phyloP scores from a whole-genome alignment of 1,140 invertebrate species.

The Meloidogyne floridensis region DNA sequence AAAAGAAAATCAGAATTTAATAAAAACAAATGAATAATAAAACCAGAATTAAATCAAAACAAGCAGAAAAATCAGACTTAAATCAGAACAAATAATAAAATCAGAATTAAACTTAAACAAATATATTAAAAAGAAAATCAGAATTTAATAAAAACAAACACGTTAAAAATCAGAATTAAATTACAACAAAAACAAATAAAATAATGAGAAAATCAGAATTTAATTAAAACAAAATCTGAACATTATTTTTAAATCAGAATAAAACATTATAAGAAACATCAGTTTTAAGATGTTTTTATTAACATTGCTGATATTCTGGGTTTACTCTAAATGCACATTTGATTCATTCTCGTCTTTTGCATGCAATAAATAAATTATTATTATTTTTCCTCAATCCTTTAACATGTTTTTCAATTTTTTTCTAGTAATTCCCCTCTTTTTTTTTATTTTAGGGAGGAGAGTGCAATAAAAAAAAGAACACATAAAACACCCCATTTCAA shows the following conservation, averaged over 20 bases:
- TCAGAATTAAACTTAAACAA: no score
- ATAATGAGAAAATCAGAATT: no score
- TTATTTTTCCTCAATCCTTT: not conserved
- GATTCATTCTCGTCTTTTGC: not conserved
- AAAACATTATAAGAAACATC: not conserved
- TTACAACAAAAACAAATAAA: no score
- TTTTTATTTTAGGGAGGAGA: not conserved
- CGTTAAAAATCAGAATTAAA: not conserved
- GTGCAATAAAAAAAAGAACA: not conserved
- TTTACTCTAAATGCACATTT: not conserved
- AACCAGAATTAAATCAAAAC: no score
- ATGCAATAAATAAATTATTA: not conserved
- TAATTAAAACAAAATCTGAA: not conserved
- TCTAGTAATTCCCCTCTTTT: not conserved
- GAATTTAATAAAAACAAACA: not conserved
- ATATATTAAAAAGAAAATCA: not conserved
- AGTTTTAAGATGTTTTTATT: not conserved
- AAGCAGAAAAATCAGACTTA: no score
- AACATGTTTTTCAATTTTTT: not conserved
- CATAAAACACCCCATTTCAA: conserved; percentile 6
- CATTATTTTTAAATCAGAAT: not conserved
- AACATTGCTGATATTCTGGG: not conserved
- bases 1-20: not conserved
- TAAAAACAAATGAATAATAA: no score
- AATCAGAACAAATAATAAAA: no score